Evolutionary conservation across 2,113 vertebrate genomes (phyloP), one percentile per base, ranked within the genome.

Genomic region (Saiga tatarica): DNA sequence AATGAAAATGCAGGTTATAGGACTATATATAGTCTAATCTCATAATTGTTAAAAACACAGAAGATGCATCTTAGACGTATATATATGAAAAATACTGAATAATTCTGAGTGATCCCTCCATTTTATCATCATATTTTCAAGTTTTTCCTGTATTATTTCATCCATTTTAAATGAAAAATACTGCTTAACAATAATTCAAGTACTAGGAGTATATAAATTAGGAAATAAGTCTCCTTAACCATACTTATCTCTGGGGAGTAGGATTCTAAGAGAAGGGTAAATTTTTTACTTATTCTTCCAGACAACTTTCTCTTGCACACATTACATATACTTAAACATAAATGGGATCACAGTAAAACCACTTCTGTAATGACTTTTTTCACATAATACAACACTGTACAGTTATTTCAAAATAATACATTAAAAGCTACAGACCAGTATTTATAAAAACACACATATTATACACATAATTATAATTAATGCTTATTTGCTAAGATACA

Each of bases 91-190:
- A 91, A 81, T 59, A 84, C 0, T 76, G 36, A 89, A 79, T 84
- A 90, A 50, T 97, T 95, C 45, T 97, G n/a, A 96, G n/a, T 88
- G 16, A 86, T 89, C 1, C 3, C 25, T 25, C 78, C 33, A 59
- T 92, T 93, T 84, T 96, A 59, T 95, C 55, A 81, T 47, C 16
- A 2, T 74, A 94, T 91, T 93, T 98, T 91, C 28, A 94, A 95
- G 23, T 60, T 59, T 91, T 92, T 92, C 17, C 50, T 89, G 11
- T 62, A 57, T 76, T 26, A 86, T 39, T 64, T 53, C 76, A 89
- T 1, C 15, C 42, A 82, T 96, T 97, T 91, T 33, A 91, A 97
- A 84, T 62, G 59, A 74, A 90, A 91, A 96, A 36, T 82, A 91
- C 52, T n/a, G 83, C 7, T 94, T 81, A 97, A 79, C 50, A 91